Conservation (phyloP, 2,113 vertebrate species). For the Zosterops pallidus region DNA sequence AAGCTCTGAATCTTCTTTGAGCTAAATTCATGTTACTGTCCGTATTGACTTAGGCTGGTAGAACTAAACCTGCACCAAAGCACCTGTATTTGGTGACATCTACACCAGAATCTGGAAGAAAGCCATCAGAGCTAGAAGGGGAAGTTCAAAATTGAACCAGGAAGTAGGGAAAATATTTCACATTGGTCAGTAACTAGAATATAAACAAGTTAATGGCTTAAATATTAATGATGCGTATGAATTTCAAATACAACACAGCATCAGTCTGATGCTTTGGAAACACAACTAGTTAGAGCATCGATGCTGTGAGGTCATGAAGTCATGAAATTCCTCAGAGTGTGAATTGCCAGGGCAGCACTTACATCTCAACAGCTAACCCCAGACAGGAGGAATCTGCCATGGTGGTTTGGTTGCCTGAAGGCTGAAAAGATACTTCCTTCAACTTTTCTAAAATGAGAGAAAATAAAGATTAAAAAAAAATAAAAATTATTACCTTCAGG, state of each 20-base stretch:
- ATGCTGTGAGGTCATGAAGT: not conserved
- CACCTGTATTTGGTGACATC: rapidly evolving
- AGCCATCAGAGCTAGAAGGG: not conserved
- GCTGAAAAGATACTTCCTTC: not conserved
- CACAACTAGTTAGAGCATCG: not conserved
- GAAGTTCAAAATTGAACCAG: not conserved
- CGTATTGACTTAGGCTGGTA: not conserved
- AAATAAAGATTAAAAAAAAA: not conserved
- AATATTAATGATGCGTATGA: not conserved
- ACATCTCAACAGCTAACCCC: not conserved
- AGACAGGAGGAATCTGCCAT: not conserved
- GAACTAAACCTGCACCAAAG: not conserved
- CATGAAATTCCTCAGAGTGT: not conserved
- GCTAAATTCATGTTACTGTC: not conserved
- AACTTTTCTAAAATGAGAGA: not conserved
- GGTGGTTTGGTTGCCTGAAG: not conserved
- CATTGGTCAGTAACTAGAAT: not conserved
- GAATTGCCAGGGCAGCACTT: not conserved
- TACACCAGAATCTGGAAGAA: not conserved
- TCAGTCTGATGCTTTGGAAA: not conserved
- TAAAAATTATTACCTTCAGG: not conserved
- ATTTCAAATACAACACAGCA: not conserved
- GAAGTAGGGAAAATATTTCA: not conserved
- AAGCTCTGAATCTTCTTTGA: not conserved
- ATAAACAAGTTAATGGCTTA: conserved; percentile 7